Conservation (phyloP, 2,888 invertebrate species). For the Leucania comma region DNA sequence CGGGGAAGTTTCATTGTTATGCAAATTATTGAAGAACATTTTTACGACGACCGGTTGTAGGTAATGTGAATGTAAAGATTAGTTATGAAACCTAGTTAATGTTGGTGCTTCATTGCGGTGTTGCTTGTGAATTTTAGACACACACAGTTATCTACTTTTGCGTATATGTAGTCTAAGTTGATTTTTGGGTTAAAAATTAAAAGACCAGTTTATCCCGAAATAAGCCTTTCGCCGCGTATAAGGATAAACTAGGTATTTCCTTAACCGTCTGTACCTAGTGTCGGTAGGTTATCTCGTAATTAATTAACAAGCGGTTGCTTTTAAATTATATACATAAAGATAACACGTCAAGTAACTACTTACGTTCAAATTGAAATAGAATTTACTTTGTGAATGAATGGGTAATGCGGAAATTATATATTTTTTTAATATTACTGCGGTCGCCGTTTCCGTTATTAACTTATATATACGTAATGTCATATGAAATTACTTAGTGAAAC, state of each 20-base stretch:
- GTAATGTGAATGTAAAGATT: conserved; percentile 17
- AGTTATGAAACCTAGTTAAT: conserved; percentile 25
- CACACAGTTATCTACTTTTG: neutral
- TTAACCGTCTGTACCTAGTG: conserved; percentile 12
- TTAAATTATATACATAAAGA: conserved; percentile 11
- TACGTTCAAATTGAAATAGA: conserved; percentile 32
- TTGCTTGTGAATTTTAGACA: conserved; percentile 3
- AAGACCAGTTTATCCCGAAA: no score
- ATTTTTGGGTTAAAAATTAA: no score
- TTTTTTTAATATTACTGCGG: neutral
- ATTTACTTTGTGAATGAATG: conserved; percentile 1
- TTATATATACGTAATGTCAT: neutral
- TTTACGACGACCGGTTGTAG: conserved; percentile 38
- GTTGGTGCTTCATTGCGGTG: neutral
- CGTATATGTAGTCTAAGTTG: neutral
- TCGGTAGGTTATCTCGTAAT: conserved; percentile 46
- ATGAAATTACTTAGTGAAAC: neutral
- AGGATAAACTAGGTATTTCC: conserved; percentile 13
- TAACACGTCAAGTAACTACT: conserved; percentile 10
- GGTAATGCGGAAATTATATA: neutral
- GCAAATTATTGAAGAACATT: conserved; percentile 22
- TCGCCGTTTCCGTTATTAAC: neutral
- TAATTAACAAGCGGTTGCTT: conserved; percentile 33
- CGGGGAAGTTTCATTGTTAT: conserved; percentile 5
- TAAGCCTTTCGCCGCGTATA: no score